Base-by-base conservation (phyloP, 1,140 invertebrate genomes). In the Laodelphax striatellus region DNA sequence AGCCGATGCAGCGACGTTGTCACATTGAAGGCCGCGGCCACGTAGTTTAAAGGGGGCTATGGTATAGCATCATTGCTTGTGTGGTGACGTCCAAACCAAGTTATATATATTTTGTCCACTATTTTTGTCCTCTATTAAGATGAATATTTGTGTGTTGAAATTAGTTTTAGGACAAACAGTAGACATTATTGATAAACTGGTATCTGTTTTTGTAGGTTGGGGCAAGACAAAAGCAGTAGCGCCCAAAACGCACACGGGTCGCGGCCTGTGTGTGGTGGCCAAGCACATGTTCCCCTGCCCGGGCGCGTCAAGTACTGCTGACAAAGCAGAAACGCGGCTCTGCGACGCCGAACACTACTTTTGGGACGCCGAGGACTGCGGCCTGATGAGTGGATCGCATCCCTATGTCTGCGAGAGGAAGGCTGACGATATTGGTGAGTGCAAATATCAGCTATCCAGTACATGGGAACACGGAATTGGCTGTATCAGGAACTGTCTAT, bases 341-440 rank as follows among this genome's bases (percentile, higher is more conserved):
- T 69, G 68, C 60, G 68, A 68, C 6, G 66, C 76, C 19, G 77
- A 79, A 64, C 80, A 81, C 60, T 80, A 75, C 67, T 80, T 77
- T 61, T 81, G 79, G 79, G 73, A 76, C 17, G 63, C 69, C 5
- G 77, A 78, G 52, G 75, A 79, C 58, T 80, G 79, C 58, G 69
- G 67, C 5, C 62, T 67, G 11, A 71, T 72, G 21, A 68, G 65
- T 19, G 72, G 75, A 19, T 73, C 69, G 19, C 73, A 79, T 55
- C 73, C 75, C 4, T 79, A 74, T 54, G 67, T 80, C 58, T 81
- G 79, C 66, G 71, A 81, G 65, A 74, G 74, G 57, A 67, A 71
- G 22, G 75, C 75, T 53, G 69, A 76, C 44, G 71, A 80, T 50
- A 77, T 80, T 59, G 76, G 78, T 78, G 4, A 50, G 21, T 50